Evolutionary conservation across 2,888 invertebrate species (phyloP).

Genomic region (Parnassius mnemosyne): DNA sequence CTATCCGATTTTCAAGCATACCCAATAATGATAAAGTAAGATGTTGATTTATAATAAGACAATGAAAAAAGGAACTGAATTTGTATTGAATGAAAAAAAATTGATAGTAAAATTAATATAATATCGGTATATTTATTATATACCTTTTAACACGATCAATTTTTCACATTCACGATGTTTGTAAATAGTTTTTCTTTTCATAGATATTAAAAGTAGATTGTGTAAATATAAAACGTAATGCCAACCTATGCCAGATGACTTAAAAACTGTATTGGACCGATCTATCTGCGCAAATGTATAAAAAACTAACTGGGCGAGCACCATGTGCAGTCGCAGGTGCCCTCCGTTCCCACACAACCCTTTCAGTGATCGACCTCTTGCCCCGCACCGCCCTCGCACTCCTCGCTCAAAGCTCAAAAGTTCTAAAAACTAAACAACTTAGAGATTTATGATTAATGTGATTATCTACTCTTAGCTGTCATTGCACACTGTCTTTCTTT

Average conservation of each 20-base stretch:
- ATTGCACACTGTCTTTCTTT: constrained; percentile 28
- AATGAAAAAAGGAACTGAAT: no score
- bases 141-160: no score
- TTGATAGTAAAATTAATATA: no score
- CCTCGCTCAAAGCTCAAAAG: constrained; percentile 51
- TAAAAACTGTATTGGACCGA: constrained; percentile 76
- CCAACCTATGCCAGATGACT: constrained; percentile 44
- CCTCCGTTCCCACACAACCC: constrained; percentile 81
- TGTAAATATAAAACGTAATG: constrained; percentile 2
- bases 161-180: no score
- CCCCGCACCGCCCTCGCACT: constrained; percentile 38
- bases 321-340: constrained; percentile 80
- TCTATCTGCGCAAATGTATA: constrained; percentile 71
- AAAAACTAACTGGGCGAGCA: constrained; percentile 70
- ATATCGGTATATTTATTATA: no score
- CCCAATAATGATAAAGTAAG: no score
- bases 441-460: constrained; percentile 33
- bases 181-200: no score
- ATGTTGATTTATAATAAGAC: no score
- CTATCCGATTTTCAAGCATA: no score
- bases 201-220: no score
- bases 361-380: constrained; percentile 64
- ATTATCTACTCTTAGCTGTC: constrained; percentile 34
- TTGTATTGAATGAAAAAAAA: no score
- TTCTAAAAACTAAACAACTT: constrained; percentile 51